Evolutionary conservation across 2,113 vertebrate genomes (phyloP).

Genomic region (Glareola pratincola): DNA sequence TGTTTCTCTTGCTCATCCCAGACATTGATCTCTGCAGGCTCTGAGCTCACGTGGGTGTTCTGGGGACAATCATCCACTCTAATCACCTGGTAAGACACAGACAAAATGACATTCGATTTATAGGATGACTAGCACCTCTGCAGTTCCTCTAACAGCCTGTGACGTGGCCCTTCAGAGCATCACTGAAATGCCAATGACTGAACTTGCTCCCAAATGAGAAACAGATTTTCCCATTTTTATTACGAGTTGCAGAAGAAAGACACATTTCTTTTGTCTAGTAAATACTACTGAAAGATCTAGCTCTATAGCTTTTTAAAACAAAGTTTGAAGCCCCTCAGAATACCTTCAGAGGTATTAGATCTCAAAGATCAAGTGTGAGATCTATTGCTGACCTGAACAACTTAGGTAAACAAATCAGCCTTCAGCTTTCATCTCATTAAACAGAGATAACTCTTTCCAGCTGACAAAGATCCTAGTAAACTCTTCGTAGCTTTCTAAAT

Average conservation of each 20-base stretch:
- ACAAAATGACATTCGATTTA: neutral
- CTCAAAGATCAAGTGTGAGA: neutral
- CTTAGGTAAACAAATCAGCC: neutral
- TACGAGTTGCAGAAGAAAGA: neutral
- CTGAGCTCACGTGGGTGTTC: slow-evolving; percentile 63
- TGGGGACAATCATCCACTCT: slow-evolving; percentile 71
- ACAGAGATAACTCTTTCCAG: neutral
- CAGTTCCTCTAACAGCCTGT: neutral
- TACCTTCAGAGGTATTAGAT: neutral
- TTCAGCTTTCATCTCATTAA: neutral
- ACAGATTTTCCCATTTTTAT: neutral
- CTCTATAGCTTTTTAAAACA: neutral
- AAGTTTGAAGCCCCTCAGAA: neutral
- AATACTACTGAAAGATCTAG: neutral
- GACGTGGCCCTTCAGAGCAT: neutral
- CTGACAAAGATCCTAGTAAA: neutral
- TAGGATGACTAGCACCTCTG: neutral
- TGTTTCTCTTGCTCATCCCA: slow-evolving; percentile 46
- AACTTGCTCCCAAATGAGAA: neutral
- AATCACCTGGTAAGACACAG: slow-evolving; percentile 70
- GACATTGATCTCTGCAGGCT: slow-evolving; percentile 55
- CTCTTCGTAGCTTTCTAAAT: neutral
- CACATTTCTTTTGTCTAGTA: neutral
- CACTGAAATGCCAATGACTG: neutral
- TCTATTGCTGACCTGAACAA: neutral